phyloP scores from a whole-genome alignment of 2,888 invertebrate genomes.

The Latrodectus elegans region DNA sequence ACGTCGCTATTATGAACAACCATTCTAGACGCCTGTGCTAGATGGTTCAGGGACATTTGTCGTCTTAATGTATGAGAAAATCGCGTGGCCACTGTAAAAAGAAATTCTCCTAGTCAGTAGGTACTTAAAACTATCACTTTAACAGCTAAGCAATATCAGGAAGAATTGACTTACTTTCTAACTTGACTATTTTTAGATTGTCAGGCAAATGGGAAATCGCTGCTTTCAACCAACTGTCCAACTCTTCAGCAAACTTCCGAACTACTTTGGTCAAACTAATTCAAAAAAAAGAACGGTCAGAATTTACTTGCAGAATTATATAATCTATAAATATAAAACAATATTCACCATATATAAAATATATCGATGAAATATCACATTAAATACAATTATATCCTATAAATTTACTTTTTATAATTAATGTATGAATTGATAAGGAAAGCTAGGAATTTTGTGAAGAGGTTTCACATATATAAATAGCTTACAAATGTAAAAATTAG shows the following conservation, averaged over 20 bases:
- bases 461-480: too few relatives aligned
- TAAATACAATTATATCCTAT: too few relatives aligned
- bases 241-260: conserved; percentile 76
- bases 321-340: conserved; percentile 43
- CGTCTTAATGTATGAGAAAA: conserved; percentile 76
- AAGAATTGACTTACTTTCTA: conserved; percentile 75
- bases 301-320: neutral
- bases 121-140: neutral
- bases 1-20: conserved; percentile 76
- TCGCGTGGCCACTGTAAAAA: conserved; percentile 75
- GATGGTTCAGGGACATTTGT: conserved; percentile 76
- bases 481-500: too few relatives aligned
- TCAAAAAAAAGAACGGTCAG: conserved; percentile 9
- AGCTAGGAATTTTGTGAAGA: too few relatives aligned
- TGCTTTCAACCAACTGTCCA: conserved; percentile 75
- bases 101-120: neutral
- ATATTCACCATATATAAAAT: too few relatives aligned
- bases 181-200: conserved; percentile 75
- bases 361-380: too few relatives aligned
- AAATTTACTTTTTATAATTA: too few relatives aligned
- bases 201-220: conserved; percentile 76
- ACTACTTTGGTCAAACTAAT: conserved; percentile 76
- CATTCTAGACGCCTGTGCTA: conserved; percentile 76
- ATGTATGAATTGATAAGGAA: too few relatives aligned
- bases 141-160: too few relatives aligned